Evolutionary conservation across 92 coral and sea anemone species (phyloP).

Genomic region (Galaxea fascicularis): DNA sequence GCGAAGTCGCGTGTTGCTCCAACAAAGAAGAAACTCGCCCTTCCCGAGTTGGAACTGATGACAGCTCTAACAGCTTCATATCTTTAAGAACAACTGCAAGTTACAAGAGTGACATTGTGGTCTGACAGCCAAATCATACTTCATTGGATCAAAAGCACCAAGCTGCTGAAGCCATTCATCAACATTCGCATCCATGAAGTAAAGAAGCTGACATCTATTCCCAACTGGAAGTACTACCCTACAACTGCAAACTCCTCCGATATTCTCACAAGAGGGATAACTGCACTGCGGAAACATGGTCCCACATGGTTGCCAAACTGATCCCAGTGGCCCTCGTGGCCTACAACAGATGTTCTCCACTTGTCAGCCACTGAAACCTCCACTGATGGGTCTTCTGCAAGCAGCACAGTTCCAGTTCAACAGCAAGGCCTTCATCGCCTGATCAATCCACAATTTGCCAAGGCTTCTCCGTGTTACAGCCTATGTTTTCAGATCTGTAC

Average conservation of each 20-base stretch:
- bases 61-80: constrained; percentile 51
- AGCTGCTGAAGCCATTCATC: constrained; percentile 35
- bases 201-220: too few relatives aligned
- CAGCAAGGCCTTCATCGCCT: neutral
- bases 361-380: neutral
- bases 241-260: too few relatives aligned
- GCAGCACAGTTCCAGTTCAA: neutral
- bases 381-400: neutral
- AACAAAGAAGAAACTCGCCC: constrained; percentile 26
- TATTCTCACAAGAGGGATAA: too few relatives aligned
- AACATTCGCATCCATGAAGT: constrained; percentile 39
- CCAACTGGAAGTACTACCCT: too few relatives aligned
- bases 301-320: constrained; percentile 52
- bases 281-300: constrained; percentile 43
- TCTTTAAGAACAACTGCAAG: constrained; percentile 14
- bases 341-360: constrained; percentile 5
- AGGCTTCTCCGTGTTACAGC: neutral
- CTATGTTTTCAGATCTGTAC: constrained; percentile 23
- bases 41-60: constrained; percentile 58
- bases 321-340: constrained; percentile 50
- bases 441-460: neutral
- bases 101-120: constrained; percentile 37
- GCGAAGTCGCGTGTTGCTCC: constrained; percentile 44
- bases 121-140: constrained; percentile 68
- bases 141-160: constrained; percentile 58